Evolutionary conservation across 2,797 vertebrate species (phyloP), one percentile per base, ranked within the genome.

Genomic region (Molossus alvarezi): DNA sequence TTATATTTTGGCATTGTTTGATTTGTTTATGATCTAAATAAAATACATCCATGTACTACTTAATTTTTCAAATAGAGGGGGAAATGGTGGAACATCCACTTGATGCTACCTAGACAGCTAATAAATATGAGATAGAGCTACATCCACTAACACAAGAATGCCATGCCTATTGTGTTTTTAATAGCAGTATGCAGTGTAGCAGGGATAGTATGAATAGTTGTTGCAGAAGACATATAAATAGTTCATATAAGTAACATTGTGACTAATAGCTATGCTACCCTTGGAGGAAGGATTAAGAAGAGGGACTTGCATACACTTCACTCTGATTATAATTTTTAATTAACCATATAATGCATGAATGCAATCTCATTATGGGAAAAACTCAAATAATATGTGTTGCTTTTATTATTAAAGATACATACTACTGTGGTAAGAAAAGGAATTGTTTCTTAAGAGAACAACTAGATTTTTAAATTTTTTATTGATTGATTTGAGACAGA

Each of bases 341-440:
- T 90, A 92, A 92, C 29, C 41, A 67, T 75, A n/a, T 25, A 86
- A 82, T 25, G 13, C 20, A 51, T 51, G 12, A 45, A 82, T 88
- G 81, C 73, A 86, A 33, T 65, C 91, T 95, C n/a, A 33, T 53
- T 53, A 67, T 18, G 21, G 11, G 83, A 95, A 75, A 85, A 80
- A 73, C 41, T 37, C 20, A 89, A 95, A 88, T 58, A 69, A 62
- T n/a, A 91, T 27, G 21, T 69, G 53, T 90, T 77, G 29, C 27
- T 71, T 95, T 85, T 89, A 77, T 79, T 41, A 77, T 96, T 85
- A 79, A 86, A 87, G 60, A 81, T 27, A 81, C 55, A 6, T 82
- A 69, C 75, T 55, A 86, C 45, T 88, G 48, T 81, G n/a, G 6
- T 53, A 85, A 71, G 6, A 81, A 75, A 85, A 77, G 29, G 10